Conservation (phyloP, 2,888 invertebrate species). For the Thumatha senex region DNA sequence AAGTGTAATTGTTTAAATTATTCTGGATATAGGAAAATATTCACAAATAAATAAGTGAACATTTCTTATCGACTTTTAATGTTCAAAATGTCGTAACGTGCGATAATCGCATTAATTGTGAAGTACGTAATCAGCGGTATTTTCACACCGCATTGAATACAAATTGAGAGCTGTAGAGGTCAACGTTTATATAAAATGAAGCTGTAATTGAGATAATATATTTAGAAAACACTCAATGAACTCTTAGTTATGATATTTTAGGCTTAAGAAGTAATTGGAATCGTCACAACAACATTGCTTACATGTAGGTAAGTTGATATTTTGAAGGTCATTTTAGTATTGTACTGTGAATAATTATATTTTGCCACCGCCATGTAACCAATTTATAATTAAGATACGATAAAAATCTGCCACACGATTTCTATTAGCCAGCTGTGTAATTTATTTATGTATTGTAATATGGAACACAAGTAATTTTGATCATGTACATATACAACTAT, state of each 20-base stretch:
- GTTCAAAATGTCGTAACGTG: slow-evolving; percentile 4
- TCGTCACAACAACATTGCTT: slow-evolving; percentile 4
- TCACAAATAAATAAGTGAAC: not conserved
- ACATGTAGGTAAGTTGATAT: not conserved
- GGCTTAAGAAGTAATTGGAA: slow-evolving; percentile 9
- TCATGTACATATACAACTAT: too few relatives aligned
- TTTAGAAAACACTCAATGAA: slow-evolving; percentile 1
- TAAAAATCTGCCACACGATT: too few relatives aligned
- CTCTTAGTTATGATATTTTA: not conserved
- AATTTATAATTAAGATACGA: too few relatives aligned
- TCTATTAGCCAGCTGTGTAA: too few relatives aligned
- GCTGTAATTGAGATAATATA: slow-evolving; percentile 9
- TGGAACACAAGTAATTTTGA: too few relatives aligned
- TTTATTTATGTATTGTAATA: too few relatives aligned
- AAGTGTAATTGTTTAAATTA: not conserved
- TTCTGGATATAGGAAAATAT: not conserved
- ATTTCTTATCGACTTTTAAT: not conserved
- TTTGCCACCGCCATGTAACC: not conserved
- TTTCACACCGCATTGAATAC: slow-evolving; percentile 29
- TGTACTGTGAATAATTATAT: not conserved
- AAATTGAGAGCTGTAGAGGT: slow-evolving; percentile 17
- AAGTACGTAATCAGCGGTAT: slow-evolving; percentile 22
- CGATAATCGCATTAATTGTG: slow-evolving; percentile 15
- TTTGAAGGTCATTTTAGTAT: not conserved
- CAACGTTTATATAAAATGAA: slow-evolving; percentile 16